phyloP scores from a whole-genome alignment of 2,888 invertebrate genomes.

The Craniophora ligustri region DNA sequence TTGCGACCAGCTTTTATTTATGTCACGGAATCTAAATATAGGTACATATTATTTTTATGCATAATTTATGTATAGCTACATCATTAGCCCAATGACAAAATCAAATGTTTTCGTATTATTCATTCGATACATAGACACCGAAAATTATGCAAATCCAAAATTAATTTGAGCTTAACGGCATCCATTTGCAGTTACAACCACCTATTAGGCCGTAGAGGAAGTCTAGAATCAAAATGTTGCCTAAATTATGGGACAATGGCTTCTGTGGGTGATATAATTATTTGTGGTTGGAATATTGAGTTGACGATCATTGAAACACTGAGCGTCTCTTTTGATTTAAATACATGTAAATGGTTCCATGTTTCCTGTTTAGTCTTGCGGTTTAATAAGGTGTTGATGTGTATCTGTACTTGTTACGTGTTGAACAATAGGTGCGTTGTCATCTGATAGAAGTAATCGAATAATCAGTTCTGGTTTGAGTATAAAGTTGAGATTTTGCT shows the following conservation, averaged over 20 bases:
- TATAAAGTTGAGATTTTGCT: neutral
- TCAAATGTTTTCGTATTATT: constrained; percentile 26
- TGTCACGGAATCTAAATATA: too few species aligned
- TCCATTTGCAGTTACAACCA: constrained; percentile 40
- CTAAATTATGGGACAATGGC: constrained; percentile 36
- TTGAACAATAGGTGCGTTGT: constrained; percentile 5
- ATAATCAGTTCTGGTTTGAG: neutral
- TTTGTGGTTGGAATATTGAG: constrained; percentile 46
- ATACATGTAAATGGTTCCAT: constrained; percentile 32
- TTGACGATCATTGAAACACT: constrained; percentile 35
- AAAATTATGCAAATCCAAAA: constrained; percentile 54
- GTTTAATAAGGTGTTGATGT: constrained; percentile 29
- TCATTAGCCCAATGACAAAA: constrained; percentile 20
- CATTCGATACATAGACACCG: constrained; percentile 23
- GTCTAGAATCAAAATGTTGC: constrained; percentile 51
- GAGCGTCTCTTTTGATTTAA: constrained; percentile 39
- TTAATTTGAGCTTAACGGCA: constrained; percentile 40
- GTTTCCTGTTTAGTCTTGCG: constrained; percentile 34
- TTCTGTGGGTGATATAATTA: constrained; percentile 39
- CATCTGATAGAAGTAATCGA: constrained; percentile 11
- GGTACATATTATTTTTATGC: neutral
- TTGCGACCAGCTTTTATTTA: too few species aligned
- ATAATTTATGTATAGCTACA: constrained; percentile 6
- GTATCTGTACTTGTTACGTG: constrained; percentile 28
- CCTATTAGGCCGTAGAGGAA: constrained; percentile 41